A percentile compares a stretch with the other conserved stretches of the same genome.
Conservation (phyloP, 2,113 vertebrate genomes). For the Pituophis catenifer region DNA sequence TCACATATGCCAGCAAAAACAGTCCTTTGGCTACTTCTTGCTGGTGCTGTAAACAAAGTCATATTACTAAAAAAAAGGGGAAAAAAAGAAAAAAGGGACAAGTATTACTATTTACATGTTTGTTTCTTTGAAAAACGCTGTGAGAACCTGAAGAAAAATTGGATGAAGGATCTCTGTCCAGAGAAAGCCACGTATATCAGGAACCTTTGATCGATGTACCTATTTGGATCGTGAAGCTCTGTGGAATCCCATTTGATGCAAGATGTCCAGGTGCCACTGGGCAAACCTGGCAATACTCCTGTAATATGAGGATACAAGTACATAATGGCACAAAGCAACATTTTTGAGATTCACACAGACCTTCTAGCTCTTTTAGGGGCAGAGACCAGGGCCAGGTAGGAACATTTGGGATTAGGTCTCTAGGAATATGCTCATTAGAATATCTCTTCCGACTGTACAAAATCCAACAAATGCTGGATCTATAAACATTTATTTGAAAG, state of each 20-base stretch:
- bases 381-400: not conserved
- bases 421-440: not conserved
- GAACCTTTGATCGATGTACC: not conserved
- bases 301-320: not conserved
- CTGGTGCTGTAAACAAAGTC: not conserved
- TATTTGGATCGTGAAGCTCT: not conserved
- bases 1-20: not conserved
- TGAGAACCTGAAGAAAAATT: not conserved
- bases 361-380: not conserved
- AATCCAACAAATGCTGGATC: conserved; percentile 54
- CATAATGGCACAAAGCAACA: not conserved
- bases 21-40: not conserved
- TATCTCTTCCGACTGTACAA: conserved; percentile 33
- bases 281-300: not conserved
- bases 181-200: not conserved
- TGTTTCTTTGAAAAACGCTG: not conserved
- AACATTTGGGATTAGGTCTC: not conserved
- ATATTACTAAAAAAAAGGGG: not conserved
- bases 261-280: not conserved
- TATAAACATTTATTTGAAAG: conserved; percentile 46
- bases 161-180: not conserved
- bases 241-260: not conserved
- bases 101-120: conserved; percentile 2
- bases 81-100: not conserved
- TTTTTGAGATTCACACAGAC: not conserved